Base-by-base conservation (phyloP, 1,140 invertebrate genomes). In the Microplitis demolitor region DNA sequence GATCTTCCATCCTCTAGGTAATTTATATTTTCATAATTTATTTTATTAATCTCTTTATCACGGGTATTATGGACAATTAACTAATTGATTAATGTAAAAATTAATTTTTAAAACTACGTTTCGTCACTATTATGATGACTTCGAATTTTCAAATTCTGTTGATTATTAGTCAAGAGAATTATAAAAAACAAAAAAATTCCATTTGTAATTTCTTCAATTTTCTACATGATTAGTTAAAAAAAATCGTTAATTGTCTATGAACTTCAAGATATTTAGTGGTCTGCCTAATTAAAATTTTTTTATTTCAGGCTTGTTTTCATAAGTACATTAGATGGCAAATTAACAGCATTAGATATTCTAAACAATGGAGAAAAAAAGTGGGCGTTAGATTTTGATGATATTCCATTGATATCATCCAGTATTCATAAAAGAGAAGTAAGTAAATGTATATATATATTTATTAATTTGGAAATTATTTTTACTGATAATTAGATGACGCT, bases 261-360 rank as follows among this genome's bases (percentile, higher is more conserved):
- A 24, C 24, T 24, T 24, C 24, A 24, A 24, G 24, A 0, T 24
- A 5, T 39, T 39, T 6, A 39, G 3, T 50, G 24, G 34, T 64
- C 4, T 13, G 16, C 0, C n/a, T 31, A 61, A 51, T 54, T 53
- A 37, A 13, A 4, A 34, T 5, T n/a, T 61, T 71, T 31, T 74
- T 74, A 77, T 89, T 89, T 61, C 79, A 94, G 93, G 78, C 87
- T 95, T 50, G 82, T 97, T 11, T 90, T 96, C 78, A 91, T 98
- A 33, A 96, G 94, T 78, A 97, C 95, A 39, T 85, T 97, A 58
- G 96, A 98, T 91, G 96, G 96, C 3, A 90, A 90, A 73, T 74
- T 98, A 35, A 92, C 93, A 66, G 94, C 95, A 4, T 85, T 97
- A 67, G 92, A 95, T 84, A 85, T 90, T 24, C 85, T 87, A 16